A percentile compares a stretch with the other conserved stretches of the same genome.
Evolutionary conservation across 1,140 invertebrate genomes (phyloP).

Genomic region (Zaprionus ghesquierei): DNA sequence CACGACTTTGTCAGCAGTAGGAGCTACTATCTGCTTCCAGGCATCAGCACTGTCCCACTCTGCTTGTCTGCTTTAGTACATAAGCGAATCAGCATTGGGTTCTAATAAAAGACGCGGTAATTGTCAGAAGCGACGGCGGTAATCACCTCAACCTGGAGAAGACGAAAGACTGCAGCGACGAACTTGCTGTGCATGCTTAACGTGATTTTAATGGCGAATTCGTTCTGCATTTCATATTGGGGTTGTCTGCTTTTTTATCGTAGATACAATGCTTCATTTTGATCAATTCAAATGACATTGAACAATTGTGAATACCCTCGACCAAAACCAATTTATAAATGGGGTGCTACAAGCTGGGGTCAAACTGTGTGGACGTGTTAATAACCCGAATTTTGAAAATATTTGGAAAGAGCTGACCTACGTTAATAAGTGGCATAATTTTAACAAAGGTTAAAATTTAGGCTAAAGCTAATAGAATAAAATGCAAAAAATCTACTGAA

Average conservation of each 20-base stretch:
- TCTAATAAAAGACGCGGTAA: constrained; percentile 63
- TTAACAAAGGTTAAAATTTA: background rate
- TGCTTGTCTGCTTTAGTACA: constrained; percentile 34
- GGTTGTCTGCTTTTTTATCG: constrained; percentile 23
- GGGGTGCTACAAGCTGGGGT: background rate
- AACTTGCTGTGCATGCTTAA: constrained; percentile 63
- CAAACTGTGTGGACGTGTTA: background rate
- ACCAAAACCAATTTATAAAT: background rate
- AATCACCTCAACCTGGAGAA: constrained; percentile 48
- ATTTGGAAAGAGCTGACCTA: background rate
- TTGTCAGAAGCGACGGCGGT: constrained; percentile 62
- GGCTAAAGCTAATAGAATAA: too few relatives aligned
- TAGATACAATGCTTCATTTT: constrained; percentile 26
- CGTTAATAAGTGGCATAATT: too few relatives aligned
- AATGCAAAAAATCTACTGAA: too few relatives aligned
- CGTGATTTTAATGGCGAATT: constrained; percentile 70
- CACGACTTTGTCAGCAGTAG: constrained; percentile 56
- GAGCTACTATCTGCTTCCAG: constrained; percentile 43
- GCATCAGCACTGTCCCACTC: constrained; percentile 43
- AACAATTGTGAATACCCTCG: constrained; percentile 17
- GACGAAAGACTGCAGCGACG: constrained; percentile 47
- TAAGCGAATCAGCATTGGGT: constrained; percentile 67
- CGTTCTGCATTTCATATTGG: constrained; percentile 47
- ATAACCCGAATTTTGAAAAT: background rate
- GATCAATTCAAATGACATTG: constrained; percentile 56